A percentile compares a stretch with the other conserved stretches of the same genome.
Conservation (phyloP, 2,797 vertebrate species). For the Clarias laeviceps region DNA sequence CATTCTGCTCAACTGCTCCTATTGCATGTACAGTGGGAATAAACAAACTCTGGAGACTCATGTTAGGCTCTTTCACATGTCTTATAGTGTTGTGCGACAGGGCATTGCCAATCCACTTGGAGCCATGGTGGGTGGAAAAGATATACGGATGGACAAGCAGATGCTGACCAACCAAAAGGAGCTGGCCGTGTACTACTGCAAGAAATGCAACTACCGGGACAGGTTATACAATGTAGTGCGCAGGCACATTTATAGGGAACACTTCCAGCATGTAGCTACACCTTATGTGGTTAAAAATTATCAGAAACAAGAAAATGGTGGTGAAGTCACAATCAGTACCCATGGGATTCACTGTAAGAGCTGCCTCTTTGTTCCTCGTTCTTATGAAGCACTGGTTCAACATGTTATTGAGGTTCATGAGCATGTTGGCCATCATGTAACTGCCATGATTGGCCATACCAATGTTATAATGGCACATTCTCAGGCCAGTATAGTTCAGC, state of each 20-base stretch:
- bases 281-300: constrained; percentile 90
- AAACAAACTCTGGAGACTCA: constrained; percentile 97
- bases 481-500: constrained; percentile 79
- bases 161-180: constrained; percentile 85
- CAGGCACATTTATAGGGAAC: constrained; percentile 99
- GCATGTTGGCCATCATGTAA: constrained; percentile 95
- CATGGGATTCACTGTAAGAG: constrained; percentile 93
- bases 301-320: constrained; percentile 83
- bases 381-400: constrained; percentile 94
- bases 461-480: constrained; percentile 85
- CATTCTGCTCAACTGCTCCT: constrained; percentile 95
- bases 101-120: constrained; percentile 66
- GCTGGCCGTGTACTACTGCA: constrained; percentile 97
- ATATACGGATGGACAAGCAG: constrained; percentile 82
- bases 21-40: constrained; percentile 94
- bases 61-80: constrained; percentile 96
- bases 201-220: constrained; percentile 97
- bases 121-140: constrained; percentile 77
- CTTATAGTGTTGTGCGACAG: constrained; percentile 79
- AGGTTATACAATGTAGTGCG: constrained; percentile 95
- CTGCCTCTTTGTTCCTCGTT: constrained; percentile 95
- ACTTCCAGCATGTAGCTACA: constrained; percentile 95
- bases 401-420: constrained; percentile 98
- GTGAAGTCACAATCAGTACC: constrained; percentile 76
- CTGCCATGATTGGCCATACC: constrained; percentile 96